Conservation (phyloP, 2,888 invertebrate genomes). For the Drosophila falleni region DNA sequence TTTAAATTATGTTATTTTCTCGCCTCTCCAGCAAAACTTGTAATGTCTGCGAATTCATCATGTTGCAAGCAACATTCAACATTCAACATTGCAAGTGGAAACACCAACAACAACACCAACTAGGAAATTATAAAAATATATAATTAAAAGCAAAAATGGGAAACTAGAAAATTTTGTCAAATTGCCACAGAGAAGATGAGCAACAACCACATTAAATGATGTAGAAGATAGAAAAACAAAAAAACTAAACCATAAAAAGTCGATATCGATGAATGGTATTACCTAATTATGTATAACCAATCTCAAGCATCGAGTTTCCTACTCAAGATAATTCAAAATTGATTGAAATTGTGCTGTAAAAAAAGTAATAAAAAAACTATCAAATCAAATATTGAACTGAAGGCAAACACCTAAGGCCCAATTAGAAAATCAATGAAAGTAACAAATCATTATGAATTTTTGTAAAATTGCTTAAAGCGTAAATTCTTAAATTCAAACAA, state of each 20-base stretch:
- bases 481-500: slow-evolving; percentile 52
- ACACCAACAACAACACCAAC: slow-evolving; percentile 71
- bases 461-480: slow-evolving; percentile 67
- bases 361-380: slow-evolving; percentile 12
- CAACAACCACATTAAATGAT: slow-evolving; percentile 20
- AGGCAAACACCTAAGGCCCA: slow-evolving; percentile 17
- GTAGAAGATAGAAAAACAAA: slow-evolving; percentile 18
- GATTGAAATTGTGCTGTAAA: slow-evolving; percentile 45
- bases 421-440: slow-evolving; percentile 17
- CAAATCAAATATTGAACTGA: slow-evolving; percentile 42
- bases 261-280: slow-evolving; percentile 30
- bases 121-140: slow-evolving; percentile 79
- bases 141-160: slow-evolving; percentile 58
- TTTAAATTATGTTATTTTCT: slow-evolving; percentile 11
- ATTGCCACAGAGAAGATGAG: slow-evolving; percentile 57
- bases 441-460: slow-evolving; percentile 53
- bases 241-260: slow-evolving; percentile 11
- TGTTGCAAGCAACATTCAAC: slow-evolving; percentile 39
- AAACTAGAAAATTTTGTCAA: slow-evolving; percentile 72
- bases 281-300: slow-evolving; percentile 42
- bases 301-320: slow-evolving; percentile 40
- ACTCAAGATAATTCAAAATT: slow-evolving; percentile 42
- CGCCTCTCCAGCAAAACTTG: not conserved
- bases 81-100: slow-evolving; percentile 39
- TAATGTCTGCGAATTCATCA: slow-evolving; percentile 12